Conservation (phyloP, 2,797 vertebrate genomes). For the Pempheris klunzingeri region DNA sequence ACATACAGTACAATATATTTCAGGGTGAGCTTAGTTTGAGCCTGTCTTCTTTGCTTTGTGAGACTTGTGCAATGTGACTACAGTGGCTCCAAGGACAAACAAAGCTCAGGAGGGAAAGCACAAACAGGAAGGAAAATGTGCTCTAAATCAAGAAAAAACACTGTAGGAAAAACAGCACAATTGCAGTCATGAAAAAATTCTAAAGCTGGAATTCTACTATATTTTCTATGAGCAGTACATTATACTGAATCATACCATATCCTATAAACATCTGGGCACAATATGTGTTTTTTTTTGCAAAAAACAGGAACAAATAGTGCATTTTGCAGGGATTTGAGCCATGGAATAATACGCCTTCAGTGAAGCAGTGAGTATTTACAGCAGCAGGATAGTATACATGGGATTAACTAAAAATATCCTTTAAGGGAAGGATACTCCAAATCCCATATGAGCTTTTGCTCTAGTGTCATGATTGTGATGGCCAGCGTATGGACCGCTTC, state of each 20-base stretch:
- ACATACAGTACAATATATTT: not conserved
- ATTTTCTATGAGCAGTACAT: not conserved
- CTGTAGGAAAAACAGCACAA: not conserved
- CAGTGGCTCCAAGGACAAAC: constrained; percentile 26
- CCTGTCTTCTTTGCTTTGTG: constrained; percentile 11
- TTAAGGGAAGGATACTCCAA: not conserved
- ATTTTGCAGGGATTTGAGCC: not conserved
- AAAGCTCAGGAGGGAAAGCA: not conserved
- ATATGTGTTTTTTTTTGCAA: not conserved
- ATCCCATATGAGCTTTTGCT: not conserved
- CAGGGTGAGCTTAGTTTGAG: not conserved
- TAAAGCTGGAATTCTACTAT: not conserved
- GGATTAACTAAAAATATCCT: constrained; percentile 13
- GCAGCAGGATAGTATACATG: not conserved
- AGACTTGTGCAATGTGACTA: constrained; percentile 3
- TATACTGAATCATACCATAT: not conserved
- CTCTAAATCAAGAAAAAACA: not conserved
- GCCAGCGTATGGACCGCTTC: not conserved
- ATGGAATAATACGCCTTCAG: not conserved
- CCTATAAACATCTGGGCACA: not conserved
- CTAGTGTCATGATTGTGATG: not conserved
- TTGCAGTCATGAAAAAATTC: not conserved
- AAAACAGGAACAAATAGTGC: not conserved
- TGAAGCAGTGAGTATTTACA: not conserved
- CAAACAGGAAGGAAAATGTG: constrained; percentile 15